Conservation (phyloP, 2,113 vertebrate species). For the Eurystomus gularis region DNA sequence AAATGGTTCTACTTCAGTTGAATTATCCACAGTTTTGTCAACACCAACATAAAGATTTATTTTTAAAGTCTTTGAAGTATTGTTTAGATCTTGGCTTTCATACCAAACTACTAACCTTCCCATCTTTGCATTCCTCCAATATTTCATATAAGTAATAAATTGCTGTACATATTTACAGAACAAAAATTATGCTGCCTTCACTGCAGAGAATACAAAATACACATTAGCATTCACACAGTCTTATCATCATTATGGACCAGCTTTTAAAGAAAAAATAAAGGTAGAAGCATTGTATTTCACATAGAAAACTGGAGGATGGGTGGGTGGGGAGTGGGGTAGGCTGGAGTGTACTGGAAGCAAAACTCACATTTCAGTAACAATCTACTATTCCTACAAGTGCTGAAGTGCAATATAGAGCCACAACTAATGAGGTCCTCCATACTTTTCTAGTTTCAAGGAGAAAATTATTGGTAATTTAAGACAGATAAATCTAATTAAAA, state of each 20-base stretch:
- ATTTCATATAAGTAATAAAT: slow-evolving; percentile 41
- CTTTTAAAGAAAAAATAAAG: slow-evolving; percentile 26
- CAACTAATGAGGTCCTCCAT: slow-evolving; percentile 52
- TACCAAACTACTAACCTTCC: not conserved
- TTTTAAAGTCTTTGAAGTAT: slow-evolving; percentile 54
- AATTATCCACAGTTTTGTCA: slow-evolving; percentile 36
- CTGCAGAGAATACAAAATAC: slow-evolving; percentile 32
- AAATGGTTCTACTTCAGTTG: not conserved
- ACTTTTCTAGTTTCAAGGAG: slow-evolving; percentile 37
- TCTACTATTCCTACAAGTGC: not conserved
- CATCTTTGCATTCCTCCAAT: slow-evolving; percentile 19
- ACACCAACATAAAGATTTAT: slow-evolving; percentile 56
- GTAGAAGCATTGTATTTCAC: not conserved
- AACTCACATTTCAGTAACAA: slow-evolving; percentile 5
- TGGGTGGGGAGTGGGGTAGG: not conserved
- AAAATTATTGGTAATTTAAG: slow-evolving; percentile 64
- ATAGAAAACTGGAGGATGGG: not conserved
- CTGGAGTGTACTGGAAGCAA: slow-evolving; percentile 6
- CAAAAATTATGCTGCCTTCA: not conserved
- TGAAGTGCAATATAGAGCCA: not conserved
- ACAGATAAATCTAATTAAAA: slow-evolving; percentile 73
- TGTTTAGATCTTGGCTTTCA: slow-evolving; percentile 52
- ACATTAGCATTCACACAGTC: slow-evolving; percentile 51
- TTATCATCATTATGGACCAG: not conserved
- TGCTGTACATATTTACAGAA: not conserved